These are phyloP conservation scores for Mesitornis unicolor DNA, from an alignment of 2,113 vertebrate genomes.

Conservation along the genomic window DNA sequence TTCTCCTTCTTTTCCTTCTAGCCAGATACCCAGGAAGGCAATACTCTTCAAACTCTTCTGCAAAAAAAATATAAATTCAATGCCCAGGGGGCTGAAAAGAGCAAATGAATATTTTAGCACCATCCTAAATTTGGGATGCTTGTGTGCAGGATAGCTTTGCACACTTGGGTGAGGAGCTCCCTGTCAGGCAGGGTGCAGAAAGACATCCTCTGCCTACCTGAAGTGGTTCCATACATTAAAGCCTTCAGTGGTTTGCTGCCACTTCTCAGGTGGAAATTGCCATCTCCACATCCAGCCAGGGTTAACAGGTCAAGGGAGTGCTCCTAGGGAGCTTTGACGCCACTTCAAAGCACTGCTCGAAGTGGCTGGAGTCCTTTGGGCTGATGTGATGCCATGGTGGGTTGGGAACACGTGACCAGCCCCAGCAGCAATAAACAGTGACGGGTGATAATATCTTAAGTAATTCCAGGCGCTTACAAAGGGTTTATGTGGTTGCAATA, in stretches of 20 bases:
- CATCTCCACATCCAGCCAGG: not conserved
- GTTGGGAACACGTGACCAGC: not conserved
- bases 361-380: fast-evolving
- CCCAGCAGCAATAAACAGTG: not conserved
- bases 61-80: not conserved
- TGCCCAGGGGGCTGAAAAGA: not conserved
- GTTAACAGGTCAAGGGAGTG: not conserved
- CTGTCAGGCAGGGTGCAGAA: fast-evolving
- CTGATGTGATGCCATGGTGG: fast-evolving
- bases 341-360: not conserved
- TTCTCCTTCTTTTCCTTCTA: not conserved
- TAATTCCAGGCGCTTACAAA: not conserved
- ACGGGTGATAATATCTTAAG: not conserved
- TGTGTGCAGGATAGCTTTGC: fast-evolving
- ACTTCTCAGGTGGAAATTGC: not conserved
- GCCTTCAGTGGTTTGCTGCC: not conserved
- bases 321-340: not conserved
- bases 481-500: fast-evolving
- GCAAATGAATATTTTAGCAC: not conserved
- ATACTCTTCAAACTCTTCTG: not conserved
- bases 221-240: not conserved
- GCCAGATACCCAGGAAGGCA: not conserved
- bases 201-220: fast-evolving
- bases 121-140: no score
- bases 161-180: not conserved